These are phyloP conservation scores for Thyatira batis DNA, from an alignment of 2,888 invertebrate species.

Conservation along the genomic window DNA sequence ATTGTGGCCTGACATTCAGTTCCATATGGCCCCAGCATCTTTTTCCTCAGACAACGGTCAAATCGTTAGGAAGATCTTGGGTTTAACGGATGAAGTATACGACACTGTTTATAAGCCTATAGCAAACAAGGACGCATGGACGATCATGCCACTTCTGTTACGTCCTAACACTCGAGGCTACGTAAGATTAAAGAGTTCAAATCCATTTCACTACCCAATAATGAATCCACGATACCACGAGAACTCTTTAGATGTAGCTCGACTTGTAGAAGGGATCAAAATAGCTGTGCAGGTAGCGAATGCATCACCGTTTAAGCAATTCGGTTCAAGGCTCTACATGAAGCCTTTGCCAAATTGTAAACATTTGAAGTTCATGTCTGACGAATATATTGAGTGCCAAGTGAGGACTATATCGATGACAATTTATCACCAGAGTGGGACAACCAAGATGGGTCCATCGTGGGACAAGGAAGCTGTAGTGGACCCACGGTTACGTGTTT, in stretches of 20 bases:
- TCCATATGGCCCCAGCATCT: slow-evolving; percentile 96
- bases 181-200: slow-evolving; percentile 87
- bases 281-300: slow-evolving; percentile 88
- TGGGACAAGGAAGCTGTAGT: slow-evolving; percentile 91
- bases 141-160: slow-evolving; percentile 92
- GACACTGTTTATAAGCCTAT: slow-evolving; percentile 91
- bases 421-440: slow-evolving; percentile 94
- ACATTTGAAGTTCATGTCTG: slow-evolving; percentile 87
- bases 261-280: slow-evolving; percentile 92
- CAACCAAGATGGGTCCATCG: slow-evolving; percentile 93
- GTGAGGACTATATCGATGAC: slow-evolving; percentile 94
- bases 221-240: slow-evolving; percentile 97
- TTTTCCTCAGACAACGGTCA: slow-evolving; percentile 90
- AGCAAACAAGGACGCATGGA: slow-evolving; percentile 90
- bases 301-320: slow-evolving; percentile 90
- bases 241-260: slow-evolving; percentile 88
- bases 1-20: slow-evolving; percentile 94
- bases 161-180: slow-evolving; percentile 91
- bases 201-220: slow-evolving; percentile 93
- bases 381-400: slow-evolving; percentile 93
- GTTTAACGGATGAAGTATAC: slow-evolving; percentile 90
- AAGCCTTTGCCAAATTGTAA: slow-evolving; percentile 91
- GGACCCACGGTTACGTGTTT: slow-evolving; percentile 88
- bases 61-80: slow-evolving; percentile 88
- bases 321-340: slow-evolving; percentile 88